Conservation (phyloP, 1,140 invertebrate species). For the Drosophila lowei region DNA sequence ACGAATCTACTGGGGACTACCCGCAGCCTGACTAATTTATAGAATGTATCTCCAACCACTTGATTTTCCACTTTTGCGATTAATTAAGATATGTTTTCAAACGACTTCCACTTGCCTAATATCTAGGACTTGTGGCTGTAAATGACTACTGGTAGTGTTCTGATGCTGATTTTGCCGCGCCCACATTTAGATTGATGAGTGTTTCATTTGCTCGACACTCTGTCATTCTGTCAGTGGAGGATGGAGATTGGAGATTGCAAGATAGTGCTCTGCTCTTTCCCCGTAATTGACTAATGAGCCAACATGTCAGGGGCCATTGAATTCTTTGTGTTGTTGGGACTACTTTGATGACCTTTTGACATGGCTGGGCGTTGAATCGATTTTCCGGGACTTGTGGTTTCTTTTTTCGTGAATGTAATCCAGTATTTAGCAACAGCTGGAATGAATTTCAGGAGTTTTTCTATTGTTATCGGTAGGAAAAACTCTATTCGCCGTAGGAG, state of each 20-base stretch:
- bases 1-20: neutral
- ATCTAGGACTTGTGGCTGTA: neutral
- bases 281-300: constrained; percentile 48
- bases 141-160: too few relatives aligned
- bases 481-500: constrained; percentile 2
- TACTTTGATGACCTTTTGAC: constrained; percentile 24
- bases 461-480: neutral
- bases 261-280: constrained; percentile 1
- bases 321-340: constrained; percentile 8
- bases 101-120: constrained; percentile 11
- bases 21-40: constrained; percentile 17
- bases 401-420: constrained; percentile 6
- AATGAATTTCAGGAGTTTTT: too few relatives aligned
- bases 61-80: neutral
- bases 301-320: constrained; percentile 37
- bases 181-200: constrained; percentile 39
- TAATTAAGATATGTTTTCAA: constrained; percentile 28
- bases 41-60: too few relatives aligned
- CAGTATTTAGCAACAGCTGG: too few relatives aligned
- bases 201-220: constrained; percentile 43
- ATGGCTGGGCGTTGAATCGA: constrained; percentile 9
- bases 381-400: constrained; percentile 11
- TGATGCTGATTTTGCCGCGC: neutral
- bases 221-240: constrained; percentile 13
- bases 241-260: neutral